Percentiles rank a stretch among this genome's conserved stretches.
Conservation (phyloP, 2,888 invertebrate species). For the Dendrolimus pini region DNA sequence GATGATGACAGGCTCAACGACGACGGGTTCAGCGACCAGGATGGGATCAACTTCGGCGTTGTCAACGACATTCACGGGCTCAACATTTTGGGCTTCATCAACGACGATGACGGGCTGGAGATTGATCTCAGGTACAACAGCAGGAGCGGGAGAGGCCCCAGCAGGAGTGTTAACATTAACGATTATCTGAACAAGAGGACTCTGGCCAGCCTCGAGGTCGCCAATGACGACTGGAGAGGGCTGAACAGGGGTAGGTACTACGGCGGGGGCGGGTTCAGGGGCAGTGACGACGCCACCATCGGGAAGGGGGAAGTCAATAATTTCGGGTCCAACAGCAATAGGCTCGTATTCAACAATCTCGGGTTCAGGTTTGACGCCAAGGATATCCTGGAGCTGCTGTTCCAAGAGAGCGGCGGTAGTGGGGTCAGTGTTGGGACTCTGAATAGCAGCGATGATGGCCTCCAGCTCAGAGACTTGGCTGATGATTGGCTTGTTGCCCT, state of each 20-base stretch:
- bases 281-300: constrained; percentile 13
- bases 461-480: constrained; percentile 21
- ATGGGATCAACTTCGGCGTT: not conserved
- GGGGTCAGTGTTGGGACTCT: constrained; percentile 44
- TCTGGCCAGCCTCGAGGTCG: not conserved
- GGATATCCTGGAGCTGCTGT: constrained; percentile 27
- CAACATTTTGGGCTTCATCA: constrained; percentile 2
- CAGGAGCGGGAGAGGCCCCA: not conserved
- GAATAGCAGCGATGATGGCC: constrained; percentile 39
- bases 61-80: constrained; percentile 2
- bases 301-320: constrained; percentile 10
- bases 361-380: constrained; percentile 13
- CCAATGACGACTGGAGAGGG: constrained; percentile 1
- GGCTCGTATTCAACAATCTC: constrained; percentile 6
- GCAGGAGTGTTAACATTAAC: constrained; percentile 4
- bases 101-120: constrained; percentile 5
- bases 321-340: constrained; percentile 12
- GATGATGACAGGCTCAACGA: constrained; percentile 6
- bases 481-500: constrained; percentile 14
- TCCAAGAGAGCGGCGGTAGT: constrained; percentile 37
- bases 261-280: constrained; percentile 6
- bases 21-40: constrained; percentile 1
- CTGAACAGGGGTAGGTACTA: constrained; percentile 2
- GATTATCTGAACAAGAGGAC: constrained; percentile 6
- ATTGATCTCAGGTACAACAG: not conserved